Evolutionary conservation across 2,888 invertebrate genomes (phyloP).

Genomic region (Trachelus troglodyta): DNA sequence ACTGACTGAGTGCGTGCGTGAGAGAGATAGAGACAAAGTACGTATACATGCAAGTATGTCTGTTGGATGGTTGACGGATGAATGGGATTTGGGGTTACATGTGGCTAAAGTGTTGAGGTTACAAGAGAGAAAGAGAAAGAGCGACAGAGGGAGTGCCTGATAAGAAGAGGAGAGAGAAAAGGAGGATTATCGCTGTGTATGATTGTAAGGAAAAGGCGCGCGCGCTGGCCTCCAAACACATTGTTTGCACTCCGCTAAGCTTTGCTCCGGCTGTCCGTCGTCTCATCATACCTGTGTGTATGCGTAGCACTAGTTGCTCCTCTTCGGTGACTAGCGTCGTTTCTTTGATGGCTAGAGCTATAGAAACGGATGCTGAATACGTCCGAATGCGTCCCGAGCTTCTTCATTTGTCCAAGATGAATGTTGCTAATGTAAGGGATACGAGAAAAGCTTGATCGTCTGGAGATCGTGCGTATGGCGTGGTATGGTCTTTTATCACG

Average conservation of each 20-base stretch:
- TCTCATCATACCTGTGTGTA: constrained; percentile 45
- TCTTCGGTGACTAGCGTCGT: constrained; percentile 10
- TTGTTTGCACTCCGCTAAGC: constrained; percentile 83
- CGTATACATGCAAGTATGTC: not conserved
- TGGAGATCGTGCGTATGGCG: not conserved
- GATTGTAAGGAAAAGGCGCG: constrained; percentile 37
- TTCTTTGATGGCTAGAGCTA: constrained; percentile 5
- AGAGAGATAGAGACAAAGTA: constrained; percentile 22
- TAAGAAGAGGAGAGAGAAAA: constrained; percentile 13
- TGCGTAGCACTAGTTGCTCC: constrained; percentile 43
- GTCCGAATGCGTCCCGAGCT: not conserved
- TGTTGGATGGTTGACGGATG: not conserved
- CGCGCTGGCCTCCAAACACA: constrained; percentile 85
- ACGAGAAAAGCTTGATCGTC: not conserved
- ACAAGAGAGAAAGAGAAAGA: constrained; percentile 27
- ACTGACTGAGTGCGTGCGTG: constrained; percentile 21
- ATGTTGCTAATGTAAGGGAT: constrained; percentile 30
- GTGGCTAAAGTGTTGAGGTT: not conserved
- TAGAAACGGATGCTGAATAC: not conserved
- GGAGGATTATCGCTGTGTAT: constrained; percentile 8
- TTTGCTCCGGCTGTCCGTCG: constrained; percentile 56
- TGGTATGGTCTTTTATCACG: constrained; percentile 53
- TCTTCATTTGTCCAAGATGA: constrained; percentile 18
- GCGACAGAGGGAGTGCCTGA: constrained; percentile 35
- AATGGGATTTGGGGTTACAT: not conserved